These are phyloP conservation scores for Tylochromis polylepis DNA, from an alignment of 2,113 vertebrate species.

Conservation along the genomic window DNA sequence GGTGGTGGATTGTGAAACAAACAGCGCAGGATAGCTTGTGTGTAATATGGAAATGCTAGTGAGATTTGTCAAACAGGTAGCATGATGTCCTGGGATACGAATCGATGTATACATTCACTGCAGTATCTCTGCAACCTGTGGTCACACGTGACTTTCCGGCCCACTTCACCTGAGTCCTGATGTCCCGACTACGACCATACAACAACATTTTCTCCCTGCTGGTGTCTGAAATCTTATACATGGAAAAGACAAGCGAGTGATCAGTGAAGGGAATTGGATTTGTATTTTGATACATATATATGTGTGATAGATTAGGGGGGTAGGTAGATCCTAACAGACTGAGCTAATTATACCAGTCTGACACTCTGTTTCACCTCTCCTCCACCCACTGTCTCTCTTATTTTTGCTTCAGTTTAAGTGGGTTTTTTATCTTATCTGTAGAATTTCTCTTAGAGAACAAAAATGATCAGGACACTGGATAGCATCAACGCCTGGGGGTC, in stretches of 20 bases:
- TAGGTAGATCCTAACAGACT: neutral
- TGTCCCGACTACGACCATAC: neutral
- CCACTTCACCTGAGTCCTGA: conserved; percentile 4
- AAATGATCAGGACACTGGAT: neutral
- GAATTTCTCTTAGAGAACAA: conserved; percentile 36
- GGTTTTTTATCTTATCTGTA: conserved; percentile 54
- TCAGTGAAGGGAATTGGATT: neutral
- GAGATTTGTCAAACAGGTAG: neutral
- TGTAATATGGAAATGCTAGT: neutral
- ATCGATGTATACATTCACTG: neutral
- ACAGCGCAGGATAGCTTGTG: neutral
- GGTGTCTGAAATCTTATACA: conserved; percentile 36
- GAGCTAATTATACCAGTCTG: neutral
- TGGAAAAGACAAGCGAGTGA: neutral
- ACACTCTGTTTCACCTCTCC: neutral
- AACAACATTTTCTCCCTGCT: neutral
- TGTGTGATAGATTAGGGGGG: neutral
- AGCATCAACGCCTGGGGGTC: neutral
- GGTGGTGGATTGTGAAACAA: neutral
- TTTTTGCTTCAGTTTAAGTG: conserved; percentile 14
- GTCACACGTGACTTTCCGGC: neutral
- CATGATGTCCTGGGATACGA: neutral
- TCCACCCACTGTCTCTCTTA: neutral
- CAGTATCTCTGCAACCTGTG: conserved; percentile 30
- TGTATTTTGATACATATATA: neutral